Conservation (phyloP, 2,888 invertebrate species). For the Zaprionus bogoriensis region DNA sequence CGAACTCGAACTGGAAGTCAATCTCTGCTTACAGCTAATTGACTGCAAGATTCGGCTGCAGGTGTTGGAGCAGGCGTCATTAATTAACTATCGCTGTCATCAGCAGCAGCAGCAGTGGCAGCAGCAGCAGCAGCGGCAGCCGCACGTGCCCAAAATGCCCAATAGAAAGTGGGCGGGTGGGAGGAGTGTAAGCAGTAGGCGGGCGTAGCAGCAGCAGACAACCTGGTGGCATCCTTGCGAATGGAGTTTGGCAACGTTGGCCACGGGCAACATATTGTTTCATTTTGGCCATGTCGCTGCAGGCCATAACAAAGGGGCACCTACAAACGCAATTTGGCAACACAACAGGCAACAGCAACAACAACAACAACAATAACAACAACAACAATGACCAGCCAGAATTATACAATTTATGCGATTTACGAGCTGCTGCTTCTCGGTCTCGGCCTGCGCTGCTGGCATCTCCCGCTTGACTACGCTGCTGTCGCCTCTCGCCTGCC, state of each 20-base stretch:
- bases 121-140: background rate
- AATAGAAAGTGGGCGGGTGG: background rate
- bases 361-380: constrained; percentile 28
- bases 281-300: constrained; percentile 27
- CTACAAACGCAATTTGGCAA: constrained; percentile 80
- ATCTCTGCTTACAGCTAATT: constrained; percentile 62
- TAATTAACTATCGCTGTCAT: background rate
- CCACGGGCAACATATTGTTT: constrained; percentile 64
- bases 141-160: background rate
- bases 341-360: constrained; percentile 58
- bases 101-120: background rate
- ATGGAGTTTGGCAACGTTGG: background rate
- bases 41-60: constrained; percentile 37
- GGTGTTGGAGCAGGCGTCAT: background rate
- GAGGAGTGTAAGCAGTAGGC: background rate
- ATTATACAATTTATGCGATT: constrained; percentile 79
- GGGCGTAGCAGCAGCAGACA: background rate
- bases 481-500: constrained; percentile 2
- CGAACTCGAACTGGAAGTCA: constrained; percentile 10
- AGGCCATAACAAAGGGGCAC: constrained; percentile 49
- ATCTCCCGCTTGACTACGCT: constrained; percentile 1
- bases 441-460: background rate
- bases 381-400: constrained; percentile 62
- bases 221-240: no score
- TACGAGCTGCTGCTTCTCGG: constrained; percentile 62